Base-by-base conservation (phyloP, 2,888 invertebrate species). In the Emmelina monodactyla region DNA sequence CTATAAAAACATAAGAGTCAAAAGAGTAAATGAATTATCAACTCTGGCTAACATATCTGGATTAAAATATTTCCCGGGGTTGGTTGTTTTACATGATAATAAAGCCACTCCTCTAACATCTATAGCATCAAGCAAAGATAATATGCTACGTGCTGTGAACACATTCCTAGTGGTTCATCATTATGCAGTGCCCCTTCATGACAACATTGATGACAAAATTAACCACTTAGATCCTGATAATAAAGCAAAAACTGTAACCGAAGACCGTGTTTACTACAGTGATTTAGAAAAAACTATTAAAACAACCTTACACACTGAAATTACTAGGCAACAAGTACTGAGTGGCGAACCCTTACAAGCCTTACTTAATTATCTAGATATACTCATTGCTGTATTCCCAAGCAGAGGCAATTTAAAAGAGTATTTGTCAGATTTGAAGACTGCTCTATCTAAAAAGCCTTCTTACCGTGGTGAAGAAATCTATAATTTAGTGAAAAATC, bases 251-350 rank as follows among this genome's bases (percentile, higher is more conserved):
- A 39, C 22, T 22, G 44, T n/a, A 49, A 57, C 35, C 45, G 49
- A 69, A 19, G 86, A 90, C 59, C 62, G 82, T 3, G 83, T 96
- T 1, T 93, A 91, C 62, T 91, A 92, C 67, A 85, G 87, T 44
- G 98, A 98, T 70, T 66, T 98, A 38, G 93, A 95, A 66, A 91
- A 89, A 51, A 89, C 93, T 0, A 63, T 98, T n/a, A 84, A 87
- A 46, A 91, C 90, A 53, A 88, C 91, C 31, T 72, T 98, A 14
- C 85, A 85, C 44, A 90, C 91, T 48, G 98, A 98, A 80, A 85
- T 98, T 15, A 84, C 89, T 2, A 82, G 88, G 41, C 75, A 84
- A 28, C 85, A 86, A 54, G 59, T 63, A 12, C 88, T 98, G 31
- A 75, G 76, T 13, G 91, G 88, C 1, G 88, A 90, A 41, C 82